These are phyloP conservation scores for Drosophila dunni DNA, from an alignment of 1,140 invertebrate genomes.

Conservation along the genomic window DNA sequence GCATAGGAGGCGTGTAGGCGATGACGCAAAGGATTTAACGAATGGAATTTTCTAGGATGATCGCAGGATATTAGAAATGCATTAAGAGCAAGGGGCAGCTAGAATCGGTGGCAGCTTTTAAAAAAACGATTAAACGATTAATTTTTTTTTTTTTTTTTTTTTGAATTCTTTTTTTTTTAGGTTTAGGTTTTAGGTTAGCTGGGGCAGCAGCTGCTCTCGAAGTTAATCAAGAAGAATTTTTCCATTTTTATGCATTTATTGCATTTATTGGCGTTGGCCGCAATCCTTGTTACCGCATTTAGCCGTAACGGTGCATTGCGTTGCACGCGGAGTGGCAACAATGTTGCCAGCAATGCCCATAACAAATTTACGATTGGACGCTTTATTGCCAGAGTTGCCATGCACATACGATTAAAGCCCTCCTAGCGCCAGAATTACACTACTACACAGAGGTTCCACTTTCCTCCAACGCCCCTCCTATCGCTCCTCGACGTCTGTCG, in stretches of 20 bases:
- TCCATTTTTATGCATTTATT: constrained; percentile 67
- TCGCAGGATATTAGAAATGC: constrained; percentile 67
- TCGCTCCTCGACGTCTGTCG: neutral
- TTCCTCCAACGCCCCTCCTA: neutral
- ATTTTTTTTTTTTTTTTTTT: no score
- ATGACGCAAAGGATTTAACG: constrained; percentile 71
- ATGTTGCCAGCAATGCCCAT: constrained; percentile 41
- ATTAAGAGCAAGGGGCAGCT: constrained; percentile 46
- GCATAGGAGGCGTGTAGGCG: constrained; percentile 59
- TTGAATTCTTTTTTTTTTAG: no score
- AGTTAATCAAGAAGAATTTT: constrained; percentile 59
- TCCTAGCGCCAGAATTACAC: constrained; percentile 19
- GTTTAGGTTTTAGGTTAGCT: no score
- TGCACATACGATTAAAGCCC: constrained; percentile 25
- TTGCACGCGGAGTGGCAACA: constrained; percentile 40
- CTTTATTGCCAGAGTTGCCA: constrained; percentile 34
- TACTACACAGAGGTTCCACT: neutral
- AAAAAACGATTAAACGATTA: constrained; percentile 42
- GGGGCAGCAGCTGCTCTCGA: constrained; percentile 51
- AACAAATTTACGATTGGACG: constrained; percentile 46
- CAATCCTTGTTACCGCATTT: constrained; percentile 61
- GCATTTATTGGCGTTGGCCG: constrained; percentile 11
- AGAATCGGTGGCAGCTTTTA: constrained; percentile 57
- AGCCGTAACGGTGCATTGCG: constrained; percentile 60
- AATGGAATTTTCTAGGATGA: neutral